Percentiles rank a stretch among this genome's conserved stretches.
phyloP scores from a whole-genome alignment of 2,113 vertebrate species.

The Cathartes aura region DNA sequence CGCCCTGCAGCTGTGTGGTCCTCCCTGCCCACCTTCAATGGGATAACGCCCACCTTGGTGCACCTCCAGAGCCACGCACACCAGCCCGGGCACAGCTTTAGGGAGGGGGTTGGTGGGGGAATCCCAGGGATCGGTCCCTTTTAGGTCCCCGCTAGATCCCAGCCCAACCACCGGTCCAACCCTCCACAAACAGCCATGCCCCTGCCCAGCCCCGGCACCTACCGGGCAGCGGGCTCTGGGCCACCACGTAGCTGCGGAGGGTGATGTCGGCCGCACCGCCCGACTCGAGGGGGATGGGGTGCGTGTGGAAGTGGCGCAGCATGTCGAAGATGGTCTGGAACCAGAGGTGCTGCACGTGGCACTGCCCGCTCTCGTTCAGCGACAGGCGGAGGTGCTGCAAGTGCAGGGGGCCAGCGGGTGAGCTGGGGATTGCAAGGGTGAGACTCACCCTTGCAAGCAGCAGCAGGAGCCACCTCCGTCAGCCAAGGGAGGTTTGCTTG shows the following conservation, averaged over 20 bases:
- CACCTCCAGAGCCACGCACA: not conserved
- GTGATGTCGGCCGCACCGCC: constrained; percentile 96
- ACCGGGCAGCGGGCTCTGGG: constrained; percentile 83
- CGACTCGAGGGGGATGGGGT: constrained; percentile 95
- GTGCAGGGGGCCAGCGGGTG: not conserved
- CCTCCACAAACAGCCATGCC: accelerated
- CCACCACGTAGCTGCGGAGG: constrained; percentile 91
- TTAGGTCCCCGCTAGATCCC: accelerated
- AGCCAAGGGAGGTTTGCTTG: not conserved
- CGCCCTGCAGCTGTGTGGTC: accelerated
- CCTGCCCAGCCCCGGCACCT: not conserved
- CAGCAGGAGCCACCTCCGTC: not conserved
- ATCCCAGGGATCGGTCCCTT: not conserved
- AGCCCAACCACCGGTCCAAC: not conserved
- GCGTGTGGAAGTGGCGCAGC: constrained; percentile 95
- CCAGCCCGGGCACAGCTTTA: not conserved
- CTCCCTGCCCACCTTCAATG: accelerated
- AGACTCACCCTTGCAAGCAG: not conserved
- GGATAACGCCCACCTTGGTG: not conserved
- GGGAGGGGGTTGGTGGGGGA: not conserved
- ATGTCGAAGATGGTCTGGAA: constrained; percentile 97
- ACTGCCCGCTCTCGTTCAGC: constrained; percentile 92
- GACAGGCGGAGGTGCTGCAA: constrained; percentile 94
- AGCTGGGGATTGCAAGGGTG: not conserved
- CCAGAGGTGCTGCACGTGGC: constrained; percentile 98